These are phyloP conservation scores for Neomorphus geoffroyi DNA, from an alignment of 2,797 vertebrate genomes.

Conservation along the genomic window DNA sequence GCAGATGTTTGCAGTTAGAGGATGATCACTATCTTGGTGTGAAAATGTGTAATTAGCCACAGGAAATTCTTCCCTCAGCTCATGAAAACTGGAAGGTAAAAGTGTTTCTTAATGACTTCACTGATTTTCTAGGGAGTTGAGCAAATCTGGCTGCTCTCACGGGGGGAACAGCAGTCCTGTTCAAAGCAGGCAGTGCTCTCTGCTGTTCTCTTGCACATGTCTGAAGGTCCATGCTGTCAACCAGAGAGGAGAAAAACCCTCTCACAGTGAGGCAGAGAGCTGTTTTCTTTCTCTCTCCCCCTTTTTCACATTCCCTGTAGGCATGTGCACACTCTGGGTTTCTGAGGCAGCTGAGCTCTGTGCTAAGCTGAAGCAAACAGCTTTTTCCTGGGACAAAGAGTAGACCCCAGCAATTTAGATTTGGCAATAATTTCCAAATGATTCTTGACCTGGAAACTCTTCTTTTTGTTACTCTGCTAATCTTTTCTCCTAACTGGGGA, in stretches of 20 bases:
- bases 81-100: constrained; percentile 28
- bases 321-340: neutral
- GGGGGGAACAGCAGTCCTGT: neutral
- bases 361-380: neutral
- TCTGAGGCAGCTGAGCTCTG: neutral
- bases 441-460: neutral
- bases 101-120: neutral
- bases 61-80: constrained; percentile 34
- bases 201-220: neutral
- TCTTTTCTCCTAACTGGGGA: neutral
- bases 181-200: constrained; percentile 13
- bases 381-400: constrained; percentile 3
- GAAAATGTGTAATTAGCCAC: constrained; percentile 28
- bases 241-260: neutral
- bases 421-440: neutral
- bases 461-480: constrained; percentile 11
- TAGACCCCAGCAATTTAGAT: neutral
- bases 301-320: neutral
- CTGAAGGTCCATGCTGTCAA: neutral
- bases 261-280: neutral
- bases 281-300: neutral
- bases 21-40: neutral
- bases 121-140: neutral
- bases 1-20: constrained; percentile 23
- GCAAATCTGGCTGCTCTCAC: neutral